These are phyloP conservation scores for Drepana falcataria DNA, from an alignment of 2,888 invertebrate genomes.

Conservation along the genomic window DNA sequence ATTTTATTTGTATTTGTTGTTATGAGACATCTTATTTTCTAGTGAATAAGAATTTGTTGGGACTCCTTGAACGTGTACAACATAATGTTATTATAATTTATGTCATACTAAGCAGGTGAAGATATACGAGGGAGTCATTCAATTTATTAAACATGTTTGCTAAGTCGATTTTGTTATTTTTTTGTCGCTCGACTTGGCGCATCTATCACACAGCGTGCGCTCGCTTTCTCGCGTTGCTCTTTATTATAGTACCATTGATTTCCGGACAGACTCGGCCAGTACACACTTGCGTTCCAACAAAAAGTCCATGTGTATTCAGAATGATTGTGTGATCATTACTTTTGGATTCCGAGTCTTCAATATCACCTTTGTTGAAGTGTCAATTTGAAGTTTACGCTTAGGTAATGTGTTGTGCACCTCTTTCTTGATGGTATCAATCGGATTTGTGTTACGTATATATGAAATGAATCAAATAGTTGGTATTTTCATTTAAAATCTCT, in stretches of 20 bases:
- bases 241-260: constrained; percentile 71
- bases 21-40: constrained; percentile 69
- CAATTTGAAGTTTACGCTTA: not conserved
- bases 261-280: constrained; percentile 51
- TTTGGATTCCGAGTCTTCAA: not conserved
- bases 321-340: not conserved
- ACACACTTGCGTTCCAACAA: not conserved
- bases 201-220: constrained; percentile 76
- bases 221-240: constrained; percentile 70
- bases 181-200: constrained; percentile 66
- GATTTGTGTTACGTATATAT: not conserved
- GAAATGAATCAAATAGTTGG: not conserved
- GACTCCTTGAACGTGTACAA: constrained; percentile 74
- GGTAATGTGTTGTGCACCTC: not conserved
- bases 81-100: constrained; percentile 78
- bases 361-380: not conserved
- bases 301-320: not conserved
- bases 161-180: constrained; percentile 76
- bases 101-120: constrained; percentile 78
- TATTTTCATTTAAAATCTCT: too few species aligned
- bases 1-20: constrained; percentile 35
- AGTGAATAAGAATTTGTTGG: constrained; percentile 75
- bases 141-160: constrained; percentile 77
- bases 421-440: not conserved
- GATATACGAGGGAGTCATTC: constrained; percentile 76